A percentile compares a stretch with the other conserved stretches of the same genome.
phyloP scores from a whole-genome alignment of 2,888 invertebrate species.

The Tetranychus piercei region DNA sequence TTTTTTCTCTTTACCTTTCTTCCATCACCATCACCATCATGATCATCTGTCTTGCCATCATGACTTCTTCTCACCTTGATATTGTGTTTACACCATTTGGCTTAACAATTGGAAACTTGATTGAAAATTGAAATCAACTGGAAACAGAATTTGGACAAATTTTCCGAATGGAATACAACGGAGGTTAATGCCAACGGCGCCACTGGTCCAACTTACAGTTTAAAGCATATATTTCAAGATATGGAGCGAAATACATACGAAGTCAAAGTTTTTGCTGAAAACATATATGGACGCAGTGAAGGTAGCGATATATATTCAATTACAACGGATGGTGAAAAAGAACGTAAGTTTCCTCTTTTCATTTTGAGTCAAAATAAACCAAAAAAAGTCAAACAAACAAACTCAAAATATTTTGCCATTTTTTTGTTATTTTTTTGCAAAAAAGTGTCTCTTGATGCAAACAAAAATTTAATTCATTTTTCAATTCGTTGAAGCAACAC shows the following conservation, averaged over 20 bases:
- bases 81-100: background rate
- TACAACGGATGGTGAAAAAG: background rate
- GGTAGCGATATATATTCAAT: constrained; percentile 6
- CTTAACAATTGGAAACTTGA: background rate
- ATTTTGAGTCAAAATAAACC: background rate
- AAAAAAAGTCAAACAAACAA: too few species aligned
- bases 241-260: background rate
- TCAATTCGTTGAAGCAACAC: too few species aligned
- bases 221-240: background rate
- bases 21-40: background rate
- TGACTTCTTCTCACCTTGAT: background rate
- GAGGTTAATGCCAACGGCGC: background rate
- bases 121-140: background rate
- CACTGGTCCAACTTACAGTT: background rate
- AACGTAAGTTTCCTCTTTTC: background rate
- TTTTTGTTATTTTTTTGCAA: too few species aligned
- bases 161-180: constrained; percentile 1
- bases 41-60: background rate
- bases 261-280: background rate
- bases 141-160: background rate
- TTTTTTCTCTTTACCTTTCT: background rate
- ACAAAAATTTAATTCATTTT: too few species aligned
- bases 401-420: too few species aligned
- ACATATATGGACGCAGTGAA: background rate
- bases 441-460: too few species aligned